These are phyloP conservation scores for Cephus cinctus DNA, from an alignment of 1,140 invertebrate species.

Conservation along the genomic window DNA sequence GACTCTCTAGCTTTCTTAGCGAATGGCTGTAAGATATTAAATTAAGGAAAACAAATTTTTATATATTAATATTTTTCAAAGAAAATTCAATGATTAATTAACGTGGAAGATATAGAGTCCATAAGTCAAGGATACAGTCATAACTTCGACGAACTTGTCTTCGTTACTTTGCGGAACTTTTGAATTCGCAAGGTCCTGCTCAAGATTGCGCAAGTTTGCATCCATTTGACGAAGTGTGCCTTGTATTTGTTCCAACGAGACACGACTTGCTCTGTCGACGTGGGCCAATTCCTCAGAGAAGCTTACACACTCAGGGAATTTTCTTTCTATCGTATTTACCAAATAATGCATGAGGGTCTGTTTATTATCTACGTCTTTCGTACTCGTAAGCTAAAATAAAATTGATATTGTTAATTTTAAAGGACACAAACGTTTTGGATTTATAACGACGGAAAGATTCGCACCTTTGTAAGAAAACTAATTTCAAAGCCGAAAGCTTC, in stretches of 20 bases:
- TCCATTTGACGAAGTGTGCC: conserved; percentile 87
- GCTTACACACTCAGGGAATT: conserved; percentile 80
- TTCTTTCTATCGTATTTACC: conserved; percentile 82
- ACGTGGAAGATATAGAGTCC: conserved; percentile 32
- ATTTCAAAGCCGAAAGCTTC: conserved; percentile 96
- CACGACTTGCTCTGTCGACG: conserved; percentile 76
- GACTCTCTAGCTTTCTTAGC: conserved; percentile 79
- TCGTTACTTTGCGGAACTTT: conserved; percentile 73
- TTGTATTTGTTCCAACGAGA: conserved; percentile 83
- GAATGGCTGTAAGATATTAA: conserved; percentile 61
- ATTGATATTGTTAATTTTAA: too few species aligned
- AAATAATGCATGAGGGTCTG: conserved; percentile 92
- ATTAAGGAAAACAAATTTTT: conserved; percentile 17
- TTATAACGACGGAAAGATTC: conserved; percentile 15
- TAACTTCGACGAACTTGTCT: conserved; percentile 81
- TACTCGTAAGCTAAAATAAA: conserved; percentile 78
- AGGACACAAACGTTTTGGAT: too few species aligned
- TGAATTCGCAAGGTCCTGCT: conserved; percentile 84
- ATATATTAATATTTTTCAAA: conserved; percentile 9
- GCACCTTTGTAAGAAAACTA: conserved; percentile 89
- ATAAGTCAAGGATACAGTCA: conserved; percentile 69
- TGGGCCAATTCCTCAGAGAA: conserved; percentile 89
- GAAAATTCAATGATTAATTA: not conserved
- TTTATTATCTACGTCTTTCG: conserved; percentile 92
- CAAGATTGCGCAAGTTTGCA: conserved; percentile 78